Base-by-base conservation (phyloP, 2,797 vertebrate genomes). In the Esox lucius region DNA sequence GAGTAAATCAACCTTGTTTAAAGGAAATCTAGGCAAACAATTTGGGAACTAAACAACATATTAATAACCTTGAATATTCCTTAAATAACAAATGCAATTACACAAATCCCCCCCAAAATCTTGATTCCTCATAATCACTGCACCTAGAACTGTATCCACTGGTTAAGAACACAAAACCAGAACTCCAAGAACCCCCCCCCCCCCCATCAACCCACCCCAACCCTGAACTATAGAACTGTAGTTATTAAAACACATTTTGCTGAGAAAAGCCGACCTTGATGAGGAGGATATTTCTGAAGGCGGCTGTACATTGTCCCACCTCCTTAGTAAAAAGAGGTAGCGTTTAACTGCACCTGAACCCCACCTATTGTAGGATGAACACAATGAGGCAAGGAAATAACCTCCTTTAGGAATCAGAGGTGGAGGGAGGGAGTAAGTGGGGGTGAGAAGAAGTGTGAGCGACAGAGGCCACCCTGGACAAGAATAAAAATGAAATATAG, bases 281-380 rank as follows among this genome's bases (percentile, higher is more conserved):
- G 33, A 68, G 62, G 46, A 76, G 33, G 35, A 7, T n/a, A 72
- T 78, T 70, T 71, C 59, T 53, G 75, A 67, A 70, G 53, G 28
- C 71, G 71, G 78, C 72, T 67, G 35, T 39, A 74, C 48, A 68
- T 67, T 79, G 68, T 71, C 59, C 48, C 26, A n/a, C 49, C 64
- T 72, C 75, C 51, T 71, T 42, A 48, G 51, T 76, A 75, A 81
- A 80, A 79, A 75, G 73, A 28, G 42, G 73, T 75, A 22, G 75
- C 71, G 68, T 66, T 77, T 84, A 83, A 79, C 75, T 72, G 80
- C 85, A 89, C 86, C 87, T 87, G 86, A 88, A 88, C 89, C 87
- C 86, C 80, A 80, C 77, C 84, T 80, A 85, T 85, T 86, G 81
- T 73, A 74, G 73, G 72, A 11, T 15, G 62, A 35, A 78, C 66